These are phyloP conservation scores for Carcinoscorpius rotundicauda DNA, from an alignment of 1,140 invertebrate genomes.

Conservation along the genomic window DNA sequence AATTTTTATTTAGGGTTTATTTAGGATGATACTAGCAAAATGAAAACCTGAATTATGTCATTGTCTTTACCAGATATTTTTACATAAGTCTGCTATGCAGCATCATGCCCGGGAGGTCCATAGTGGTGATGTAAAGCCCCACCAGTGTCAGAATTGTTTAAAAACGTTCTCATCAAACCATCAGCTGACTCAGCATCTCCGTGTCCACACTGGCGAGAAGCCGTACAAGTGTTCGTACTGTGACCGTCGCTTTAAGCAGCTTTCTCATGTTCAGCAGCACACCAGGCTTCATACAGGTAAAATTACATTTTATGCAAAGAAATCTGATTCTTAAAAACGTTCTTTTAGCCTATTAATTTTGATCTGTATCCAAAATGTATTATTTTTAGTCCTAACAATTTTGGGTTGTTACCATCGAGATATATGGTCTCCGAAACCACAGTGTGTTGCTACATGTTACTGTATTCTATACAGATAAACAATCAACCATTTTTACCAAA, in stretches of 20 bases:
- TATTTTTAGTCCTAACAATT: no score
- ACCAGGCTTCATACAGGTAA: conserved; percentile 86
- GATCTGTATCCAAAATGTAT: no score
- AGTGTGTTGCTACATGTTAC: no score
- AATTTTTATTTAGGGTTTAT: no score
- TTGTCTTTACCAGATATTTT: conserved; percentile 68
- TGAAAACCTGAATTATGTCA: no score
- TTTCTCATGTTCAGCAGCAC: conserved; percentile 88
- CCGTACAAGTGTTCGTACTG: conserved; percentile 94
- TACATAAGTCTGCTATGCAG: conserved; percentile 93
- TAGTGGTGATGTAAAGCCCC: conserved; percentile 50
- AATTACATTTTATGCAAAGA: conserved; percentile 22
- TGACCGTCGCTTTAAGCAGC: conserved; percentile 84
- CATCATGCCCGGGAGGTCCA: conserved; percentile 68
- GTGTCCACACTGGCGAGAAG: conserved; percentile 86
- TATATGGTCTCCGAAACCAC: no score
- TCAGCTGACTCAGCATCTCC: conserved; percentile 89
- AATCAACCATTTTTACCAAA: no score
- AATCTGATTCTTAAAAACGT: no score
- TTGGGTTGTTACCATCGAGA: no score
- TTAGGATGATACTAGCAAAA: no score
- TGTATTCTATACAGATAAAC: no score
- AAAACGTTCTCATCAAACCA: conserved; percentile 95
- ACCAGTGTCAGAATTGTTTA: conserved; percentile 93
- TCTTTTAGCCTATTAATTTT: no score